Percentiles rank a stretch among this genome's conserved stretches.
phyloP scores from a whole-genome alignment of 2,888 invertebrate species.

The Drosophila kanekoi region DNA sequence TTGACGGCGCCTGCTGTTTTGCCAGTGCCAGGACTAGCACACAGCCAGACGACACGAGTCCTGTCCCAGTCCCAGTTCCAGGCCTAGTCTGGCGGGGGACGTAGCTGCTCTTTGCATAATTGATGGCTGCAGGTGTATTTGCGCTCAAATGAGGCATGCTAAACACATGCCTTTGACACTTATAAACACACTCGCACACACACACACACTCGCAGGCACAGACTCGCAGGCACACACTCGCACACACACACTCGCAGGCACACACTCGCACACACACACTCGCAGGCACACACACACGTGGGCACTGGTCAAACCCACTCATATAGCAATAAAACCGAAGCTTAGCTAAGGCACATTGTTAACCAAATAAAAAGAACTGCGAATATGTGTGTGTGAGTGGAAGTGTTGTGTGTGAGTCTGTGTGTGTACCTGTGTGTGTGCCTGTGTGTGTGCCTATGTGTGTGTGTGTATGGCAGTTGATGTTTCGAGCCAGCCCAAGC shows the following conservation, averaged over 20 bases:
- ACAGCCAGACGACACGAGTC: constrained; percentile 9
- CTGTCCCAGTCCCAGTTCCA: not conserved
- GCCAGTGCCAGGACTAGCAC: constrained; percentile 1
- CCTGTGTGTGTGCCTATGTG: no score
- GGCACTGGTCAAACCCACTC: constrained; percentile 24
- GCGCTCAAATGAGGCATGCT: constrained; percentile 78
- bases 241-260: constrained; percentile 6
- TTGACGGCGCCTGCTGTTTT: constrained; percentile 43
- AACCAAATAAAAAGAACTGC: constrained; percentile 52
- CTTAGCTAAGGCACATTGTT: constrained; percentile 34
- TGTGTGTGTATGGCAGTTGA: constrained; percentile 35
- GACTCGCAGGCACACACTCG: no score
- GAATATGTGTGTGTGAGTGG: constrained; percentile 31
- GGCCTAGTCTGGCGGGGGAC: not conserved
- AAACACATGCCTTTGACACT: constrained; percentile 80
- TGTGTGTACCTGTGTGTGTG: no score
- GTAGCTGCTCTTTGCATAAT: constrained; percentile 73
- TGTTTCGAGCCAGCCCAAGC: constrained; percentile 29
- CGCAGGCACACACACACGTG: constrained; percentile 3
- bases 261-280: not conserved
- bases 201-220: no score
- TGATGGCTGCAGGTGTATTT: constrained; percentile 82
- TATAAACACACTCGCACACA: constrained; percentile 45
- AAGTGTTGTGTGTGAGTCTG: not conserved
- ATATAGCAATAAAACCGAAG: constrained; percentile 56